A percentile compares a stretch with the other conserved stretches of the same genome.
Conservation (phyloP, 2,888 invertebrate genomes). For the Melanostoma scalare region DNA sequence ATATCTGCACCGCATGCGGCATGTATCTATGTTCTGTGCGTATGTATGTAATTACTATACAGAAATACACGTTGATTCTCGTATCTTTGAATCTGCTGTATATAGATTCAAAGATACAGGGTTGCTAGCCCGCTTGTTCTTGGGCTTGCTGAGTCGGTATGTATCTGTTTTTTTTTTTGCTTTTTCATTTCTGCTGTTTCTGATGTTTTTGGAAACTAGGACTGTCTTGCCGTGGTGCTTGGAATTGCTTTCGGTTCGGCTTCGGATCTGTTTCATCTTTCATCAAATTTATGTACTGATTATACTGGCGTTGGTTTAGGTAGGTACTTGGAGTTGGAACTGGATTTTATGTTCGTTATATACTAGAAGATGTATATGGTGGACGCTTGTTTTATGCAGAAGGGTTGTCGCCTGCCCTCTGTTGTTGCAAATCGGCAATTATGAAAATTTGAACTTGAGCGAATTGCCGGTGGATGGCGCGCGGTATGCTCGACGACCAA, state of each 20-base stretch:
- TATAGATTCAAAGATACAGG: conserved; percentile 37
- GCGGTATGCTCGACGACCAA: too few relatives aligned
- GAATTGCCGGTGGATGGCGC: too few relatives aligned
- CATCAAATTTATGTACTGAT: conserved; percentile 66
- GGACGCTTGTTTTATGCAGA: background rate
- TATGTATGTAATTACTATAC: background rate
- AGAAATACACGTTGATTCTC: conserved; percentile 26
- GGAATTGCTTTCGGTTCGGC: conserved; percentile 10
- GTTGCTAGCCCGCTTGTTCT: conserved; percentile 50
- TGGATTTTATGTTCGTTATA: conserved; percentile 67
- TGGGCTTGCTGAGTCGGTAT: conserved; percentile 30
- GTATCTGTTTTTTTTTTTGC: conserved; percentile 2
- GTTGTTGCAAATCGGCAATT: too few relatives aligned
- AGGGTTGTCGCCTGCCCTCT: too few relatives aligned
- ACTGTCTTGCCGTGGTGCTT: conserved; percentile 23
- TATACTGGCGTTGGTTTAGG: conserved; percentile 43
- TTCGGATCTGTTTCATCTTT: conserved; percentile 36
- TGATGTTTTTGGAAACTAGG: background rate
- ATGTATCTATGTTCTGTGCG: background rate
- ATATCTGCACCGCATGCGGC: conserved; percentile 42
- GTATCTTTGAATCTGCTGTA: conserved; percentile 38
- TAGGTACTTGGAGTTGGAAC: conserved; percentile 28
- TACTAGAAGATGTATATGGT: conserved; percentile 36
- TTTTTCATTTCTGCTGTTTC: background rate
- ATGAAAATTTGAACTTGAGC: too few relatives aligned